Percentiles rank a stretch among this genome's conserved stretches.
phyloP scores from a whole-genome alignment of 1,140 invertebrate species.

The Nixonia krombeini region DNA sequence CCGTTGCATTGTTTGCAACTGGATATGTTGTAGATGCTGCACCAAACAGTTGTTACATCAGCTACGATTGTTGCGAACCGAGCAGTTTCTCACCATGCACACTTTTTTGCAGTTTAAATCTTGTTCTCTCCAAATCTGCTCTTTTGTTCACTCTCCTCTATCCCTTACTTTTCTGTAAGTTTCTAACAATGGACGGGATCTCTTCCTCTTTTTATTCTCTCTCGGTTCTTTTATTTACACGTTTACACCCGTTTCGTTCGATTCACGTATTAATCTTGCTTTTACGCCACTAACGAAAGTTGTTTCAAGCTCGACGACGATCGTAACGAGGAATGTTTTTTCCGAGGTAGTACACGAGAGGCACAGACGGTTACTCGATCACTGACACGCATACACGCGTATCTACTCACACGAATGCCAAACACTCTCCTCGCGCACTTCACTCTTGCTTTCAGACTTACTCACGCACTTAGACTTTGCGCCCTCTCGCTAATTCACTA shows the following conservation, averaged over 20 bases:
- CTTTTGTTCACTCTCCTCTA: too few relatives aligned
- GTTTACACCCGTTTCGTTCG: conserved; percentile 18
- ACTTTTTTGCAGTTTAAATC: too few relatives aligned
- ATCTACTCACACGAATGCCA: conserved; percentile 5
- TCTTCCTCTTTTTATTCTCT: conserved; percentile 19
- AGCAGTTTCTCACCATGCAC: too few relatives aligned
- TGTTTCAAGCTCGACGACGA: conserved; percentile 42
- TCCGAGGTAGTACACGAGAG: conserved; percentile 13
- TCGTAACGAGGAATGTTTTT: conserved; percentile 16
- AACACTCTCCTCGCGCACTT: too few relatives aligned
- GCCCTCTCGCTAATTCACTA: conserved; percentile 31
- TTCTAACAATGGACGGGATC: conserved; percentile 7
- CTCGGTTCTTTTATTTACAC: conserved; percentile 16
- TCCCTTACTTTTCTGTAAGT: neutral
- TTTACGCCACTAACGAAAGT: conserved; percentile 53
- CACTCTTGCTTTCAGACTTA: conserved; percentile 24
- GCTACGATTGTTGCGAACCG: too few relatives aligned
- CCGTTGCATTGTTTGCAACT: too few relatives aligned
- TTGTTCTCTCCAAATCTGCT: too few relatives aligned
- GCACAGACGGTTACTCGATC: conserved; percentile 12
- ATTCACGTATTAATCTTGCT: conserved; percentile 10
- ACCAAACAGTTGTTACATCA: too few relatives aligned
- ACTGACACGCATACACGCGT: conserved; percentile 2
- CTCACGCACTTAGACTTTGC: conserved; percentile 13
- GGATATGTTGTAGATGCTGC: too few relatives aligned